phyloP scores from a whole-genome alignment of 1,140 invertebrate species.

The Calosoma granatense region DNA sequence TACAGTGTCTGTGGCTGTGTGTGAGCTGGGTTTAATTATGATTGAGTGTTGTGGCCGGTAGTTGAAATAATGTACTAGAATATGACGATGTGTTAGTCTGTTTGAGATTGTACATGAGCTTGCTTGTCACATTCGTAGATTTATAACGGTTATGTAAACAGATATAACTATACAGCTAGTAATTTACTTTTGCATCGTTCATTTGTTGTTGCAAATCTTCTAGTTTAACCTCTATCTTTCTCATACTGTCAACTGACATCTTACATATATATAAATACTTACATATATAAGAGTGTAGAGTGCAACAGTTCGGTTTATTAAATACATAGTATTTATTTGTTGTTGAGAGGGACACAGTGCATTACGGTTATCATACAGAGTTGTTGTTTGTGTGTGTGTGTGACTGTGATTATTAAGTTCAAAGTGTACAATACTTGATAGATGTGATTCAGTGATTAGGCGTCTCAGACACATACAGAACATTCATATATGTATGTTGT shows the following conservation, averaged over 20 bases:
- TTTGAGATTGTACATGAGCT: not conserved
- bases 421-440: not conserved
- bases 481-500: not conserved
- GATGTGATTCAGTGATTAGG: not conserved
- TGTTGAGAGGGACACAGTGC: no score
- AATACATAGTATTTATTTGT: no score
- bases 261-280: no score
- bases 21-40: conserved; percentile 2
- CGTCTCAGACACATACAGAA: not conserved
- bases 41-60: not conserved
- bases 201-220: no score
- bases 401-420: conserved; percentile 2
- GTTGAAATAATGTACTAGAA: conserved; percentile 2
- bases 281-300: no score
- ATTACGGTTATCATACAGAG: no score
- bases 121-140: not conserved
- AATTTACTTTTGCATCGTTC: not conserved
- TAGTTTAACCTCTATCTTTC: no score
- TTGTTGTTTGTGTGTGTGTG: no score
- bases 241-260: no score
- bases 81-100: not conserved
- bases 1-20: not conserved
- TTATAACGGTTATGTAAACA: not conserved
- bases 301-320: no score
- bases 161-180: not conserved